phyloP scores from a whole-genome alignment of 1,140 invertebrate species.

The Helicoverpa armigera region DNA sequence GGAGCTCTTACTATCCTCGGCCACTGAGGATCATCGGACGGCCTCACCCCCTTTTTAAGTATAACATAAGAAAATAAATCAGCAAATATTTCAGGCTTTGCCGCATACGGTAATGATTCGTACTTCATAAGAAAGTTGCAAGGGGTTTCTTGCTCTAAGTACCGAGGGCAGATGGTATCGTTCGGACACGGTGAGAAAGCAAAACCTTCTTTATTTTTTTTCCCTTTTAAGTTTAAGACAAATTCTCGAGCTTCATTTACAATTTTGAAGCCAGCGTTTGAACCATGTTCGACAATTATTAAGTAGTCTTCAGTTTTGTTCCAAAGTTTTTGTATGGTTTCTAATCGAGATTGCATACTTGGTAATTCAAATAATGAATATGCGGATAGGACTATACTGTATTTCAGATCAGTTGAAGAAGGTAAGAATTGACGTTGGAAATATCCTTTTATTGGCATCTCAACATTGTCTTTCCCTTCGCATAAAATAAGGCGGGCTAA shows the following conservation, averaged over 20 bases:
- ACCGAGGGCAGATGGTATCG: constrained; percentile 91
- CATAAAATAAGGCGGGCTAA: constrained; percentile 91
- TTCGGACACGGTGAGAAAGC: constrained; percentile 95
- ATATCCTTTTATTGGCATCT: constrained; percentile 87
- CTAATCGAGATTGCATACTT: constrained; percentile 88
- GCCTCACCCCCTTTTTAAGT: constrained; percentile 91
- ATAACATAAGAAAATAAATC: constrained; percentile 92
- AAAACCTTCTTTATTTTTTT: constrained; percentile 81
- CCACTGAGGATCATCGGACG: constrained; percentile 88
- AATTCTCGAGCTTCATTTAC: constrained; percentile 92
- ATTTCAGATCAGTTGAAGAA: constrained; percentile 86
- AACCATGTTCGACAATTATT: constrained; percentile 95
- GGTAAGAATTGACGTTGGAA: constrained; percentile 95
- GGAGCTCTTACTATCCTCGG: constrained; percentile 91
- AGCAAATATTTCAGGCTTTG: constrained; percentile 72
- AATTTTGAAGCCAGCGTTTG: constrained; percentile 92
- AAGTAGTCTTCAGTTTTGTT: constrained; percentile 94
- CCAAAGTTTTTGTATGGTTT: constrained; percentile 93
- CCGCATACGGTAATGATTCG: constrained; percentile 86
- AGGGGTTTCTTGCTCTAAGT: constrained; percentile 88
- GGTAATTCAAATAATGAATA: constrained; percentile 94
- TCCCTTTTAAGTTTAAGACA: constrained; percentile 86
- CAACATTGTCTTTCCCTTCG: constrained; percentile 88
- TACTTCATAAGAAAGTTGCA: constrained; percentile 93
- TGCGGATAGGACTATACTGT: constrained; percentile 93